Percentiles rank a stretch among this genome's conserved stretches.
These are phyloP conservation scores for Trichomycterus rosablanca DNA, from an alignment of 2,113 vertebrate species.

Conservation along the genomic window DNA sequence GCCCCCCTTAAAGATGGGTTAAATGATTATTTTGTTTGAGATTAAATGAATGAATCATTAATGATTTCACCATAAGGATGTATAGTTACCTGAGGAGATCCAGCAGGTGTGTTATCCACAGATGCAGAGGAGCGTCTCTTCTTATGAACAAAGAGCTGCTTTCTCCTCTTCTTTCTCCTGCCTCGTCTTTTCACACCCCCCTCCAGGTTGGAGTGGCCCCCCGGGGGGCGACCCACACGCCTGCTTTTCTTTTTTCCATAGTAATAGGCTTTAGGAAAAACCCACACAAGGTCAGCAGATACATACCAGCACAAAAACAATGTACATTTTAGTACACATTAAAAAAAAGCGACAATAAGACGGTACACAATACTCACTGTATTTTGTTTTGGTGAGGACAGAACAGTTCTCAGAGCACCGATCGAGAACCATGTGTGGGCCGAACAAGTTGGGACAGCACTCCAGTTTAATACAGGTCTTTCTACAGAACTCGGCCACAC, in stretches of 20 bases:
- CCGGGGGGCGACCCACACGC: not conserved
- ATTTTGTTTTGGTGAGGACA: conserved; percentile 97
- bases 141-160: conserved; percentile 95
- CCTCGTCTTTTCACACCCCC: conserved; percentile 86
- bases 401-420: conserved; percentile 96
- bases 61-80: too few relatives aligned
- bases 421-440: conserved; percentile 91
- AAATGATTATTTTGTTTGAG: too few relatives aligned
- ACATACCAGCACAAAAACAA: not conserved
- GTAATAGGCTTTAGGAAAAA: conserved; percentile 26
- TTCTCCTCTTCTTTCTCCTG: conserved; percentile 89
- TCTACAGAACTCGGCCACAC: conserved; percentile 92
- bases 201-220: conserved; percentile 64
- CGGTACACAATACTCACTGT: conserved; percentile 75
- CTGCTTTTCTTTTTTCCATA: not conserved
- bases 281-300: not conserved
- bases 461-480: conserved; percentile 93
- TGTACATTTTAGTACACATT: not conserved
- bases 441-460: conserved; percentile 95
- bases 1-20: too few relatives aligned
- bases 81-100: conserved; percentile 91
- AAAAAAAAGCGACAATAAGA: too few relatives aligned
- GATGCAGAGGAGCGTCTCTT: conserved; percentile 89
- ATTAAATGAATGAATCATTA: too few relatives aligned
- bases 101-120: conserved; percentile 88